A percentile compares a stretch with the other conserved stretches of the same genome.
Evolutionary conservation across 2,888 invertebrate genomes (phyloP).

Genomic region (Pecten maximus): DNA sequence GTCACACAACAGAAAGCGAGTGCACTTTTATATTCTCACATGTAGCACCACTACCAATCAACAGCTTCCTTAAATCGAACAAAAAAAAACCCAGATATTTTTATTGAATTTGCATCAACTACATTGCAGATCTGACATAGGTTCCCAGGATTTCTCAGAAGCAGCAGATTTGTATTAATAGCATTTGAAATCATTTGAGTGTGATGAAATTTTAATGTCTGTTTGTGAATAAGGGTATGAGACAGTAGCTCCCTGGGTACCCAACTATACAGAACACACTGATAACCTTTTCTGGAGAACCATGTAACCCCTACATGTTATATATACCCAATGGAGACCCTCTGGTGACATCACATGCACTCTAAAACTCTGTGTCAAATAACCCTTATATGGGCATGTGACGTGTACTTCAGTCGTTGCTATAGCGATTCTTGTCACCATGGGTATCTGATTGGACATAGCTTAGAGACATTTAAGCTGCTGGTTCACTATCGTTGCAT

Average conservation of each 20-base stretch:
- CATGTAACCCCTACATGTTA: not conserved
- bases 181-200: not conserved
- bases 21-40: slow-evolving; percentile 13
- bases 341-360: not conserved
- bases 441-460: not conserved
- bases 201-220: not conserved
- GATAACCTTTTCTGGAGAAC: not conserved
- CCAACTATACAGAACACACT: not conserved
- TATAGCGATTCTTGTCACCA: not conserved
- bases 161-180: not conserved
- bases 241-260: not conserved
- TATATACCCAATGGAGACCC: not conserved
- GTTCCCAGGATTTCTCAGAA: not conserved
- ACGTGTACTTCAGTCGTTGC: not conserved
- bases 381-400: not conserved
- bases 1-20: not conserved
- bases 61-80: not conserved
- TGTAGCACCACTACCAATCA: not conserved
- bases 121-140: not conserved
- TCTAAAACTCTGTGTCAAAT: not conserved
- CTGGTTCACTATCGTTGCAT: too few relatives aligned
- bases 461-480: too few relatives aligned
- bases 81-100: not conserved
- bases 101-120: not conserved
- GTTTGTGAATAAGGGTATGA: not conserved